These are phyloP conservation scores for Proteles cristata DNA, from an alignment of 2,113 vertebrate genomes.

Conservation along the genomic window DNA sequence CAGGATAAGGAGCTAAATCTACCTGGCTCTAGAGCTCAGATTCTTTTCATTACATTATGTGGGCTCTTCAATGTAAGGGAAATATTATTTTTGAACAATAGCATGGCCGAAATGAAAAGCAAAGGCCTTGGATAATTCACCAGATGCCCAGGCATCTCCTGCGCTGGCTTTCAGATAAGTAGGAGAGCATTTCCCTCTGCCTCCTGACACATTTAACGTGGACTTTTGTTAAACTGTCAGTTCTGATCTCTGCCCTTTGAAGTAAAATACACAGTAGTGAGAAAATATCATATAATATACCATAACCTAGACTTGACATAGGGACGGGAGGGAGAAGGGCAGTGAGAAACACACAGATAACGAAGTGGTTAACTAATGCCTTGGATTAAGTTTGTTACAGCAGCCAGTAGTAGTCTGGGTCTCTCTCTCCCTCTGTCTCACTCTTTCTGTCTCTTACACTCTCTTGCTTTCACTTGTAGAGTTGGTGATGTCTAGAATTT, in stretches of 20 bases:
- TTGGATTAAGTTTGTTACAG: not conserved
- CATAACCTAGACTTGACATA: conserved; percentile 74
- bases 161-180: not conserved
- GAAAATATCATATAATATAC: conserved; percentile 77
- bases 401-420: no score
- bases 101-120: not conserved
- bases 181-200: not conserved
- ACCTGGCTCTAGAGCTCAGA: not conserved
- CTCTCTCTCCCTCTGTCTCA: not conserved
- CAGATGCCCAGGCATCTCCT: not conserved
- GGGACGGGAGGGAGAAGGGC: conserved; percentile 20
- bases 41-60: not conserved
- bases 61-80: not conserved
- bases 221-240: conserved; percentile 75
- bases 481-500: not conserved
- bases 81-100: not conserved
- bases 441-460: not conserved
- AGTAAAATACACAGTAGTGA: conserved; percentile 77
- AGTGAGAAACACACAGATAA: not conserved
- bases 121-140: not conserved
- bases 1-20: not conserved
- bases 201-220: not conserved
- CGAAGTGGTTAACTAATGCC: not conserved
- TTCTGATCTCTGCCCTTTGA: conserved; percentile 78
- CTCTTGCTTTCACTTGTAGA: not conserved